These are phyloP conservation scores for Copidosoma aretas DNA, from an alignment of 2,888 invertebrate species.

Conservation along the genomic window DNA sequence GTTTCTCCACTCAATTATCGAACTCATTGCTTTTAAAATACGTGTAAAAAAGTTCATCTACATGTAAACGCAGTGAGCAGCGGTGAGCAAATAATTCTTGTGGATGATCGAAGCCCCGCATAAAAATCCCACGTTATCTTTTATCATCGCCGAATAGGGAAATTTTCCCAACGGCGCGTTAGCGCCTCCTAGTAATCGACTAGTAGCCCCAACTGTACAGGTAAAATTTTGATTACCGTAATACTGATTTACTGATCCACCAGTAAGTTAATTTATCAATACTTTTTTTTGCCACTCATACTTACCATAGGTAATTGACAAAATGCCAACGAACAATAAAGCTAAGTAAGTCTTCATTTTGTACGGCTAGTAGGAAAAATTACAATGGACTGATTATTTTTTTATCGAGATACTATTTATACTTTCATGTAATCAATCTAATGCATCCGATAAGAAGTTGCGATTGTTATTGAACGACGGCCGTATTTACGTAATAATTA, in stretches of 20 bases:
- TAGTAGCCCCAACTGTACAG: background rate
- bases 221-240: no score
- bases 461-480: no score
- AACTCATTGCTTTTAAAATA: no score
- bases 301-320: constrained; percentile 1
- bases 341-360: constrained; percentile 1
- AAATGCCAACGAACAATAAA: background rate
- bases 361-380: no score
- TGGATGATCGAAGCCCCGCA: constrained; percentile 25
- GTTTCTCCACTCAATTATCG: constrained; percentile 17
- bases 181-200: constrained; percentile 62
- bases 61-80: constrained; percentile 27
- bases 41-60: background rate
- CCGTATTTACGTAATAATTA: no score
- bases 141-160: constrained; percentile 68
- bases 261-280: no score
- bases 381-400: no score
- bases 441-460: no score
- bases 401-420: no score
- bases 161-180: constrained; percentile 66
- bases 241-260: background rate
- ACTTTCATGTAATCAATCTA: no score
- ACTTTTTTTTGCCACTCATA: no score
- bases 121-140: constrained; percentile 62
- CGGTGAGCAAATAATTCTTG: constrained; percentile 20